Conservation (phyloP, 2,888 invertebrate species). For the Oxycera nigricornis region DNA sequence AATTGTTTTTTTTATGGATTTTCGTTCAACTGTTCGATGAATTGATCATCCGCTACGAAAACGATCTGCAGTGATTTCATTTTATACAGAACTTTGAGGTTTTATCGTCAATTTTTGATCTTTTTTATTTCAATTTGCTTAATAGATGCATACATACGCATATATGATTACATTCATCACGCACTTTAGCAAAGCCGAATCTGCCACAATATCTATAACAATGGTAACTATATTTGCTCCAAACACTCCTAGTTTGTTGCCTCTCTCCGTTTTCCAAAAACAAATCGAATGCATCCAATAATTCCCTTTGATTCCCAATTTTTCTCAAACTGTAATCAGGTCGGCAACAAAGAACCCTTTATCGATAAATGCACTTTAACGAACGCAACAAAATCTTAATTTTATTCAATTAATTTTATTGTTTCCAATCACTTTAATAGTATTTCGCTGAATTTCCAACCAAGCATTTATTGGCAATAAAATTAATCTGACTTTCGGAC, state of each 20-base stretch:
- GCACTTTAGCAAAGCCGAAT: no score
- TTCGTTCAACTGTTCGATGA: background rate
- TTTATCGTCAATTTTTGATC: no score
- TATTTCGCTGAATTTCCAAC: background rate
- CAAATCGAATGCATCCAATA: background rate
- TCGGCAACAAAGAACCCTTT: background rate
- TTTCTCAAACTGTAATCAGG: background rate
- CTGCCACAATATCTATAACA: background rate
- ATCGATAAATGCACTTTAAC: background rate
- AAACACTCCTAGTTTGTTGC: no score
- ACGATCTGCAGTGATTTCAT: background rate
- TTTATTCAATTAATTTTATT: background rate
- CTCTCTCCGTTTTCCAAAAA: background rate
- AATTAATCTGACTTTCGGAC: background rate
- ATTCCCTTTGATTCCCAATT: background rate
- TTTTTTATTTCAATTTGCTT: no score
- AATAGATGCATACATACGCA: background rate
- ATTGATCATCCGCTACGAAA: no score
- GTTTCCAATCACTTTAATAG: background rate
- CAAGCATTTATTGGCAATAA: conserved; percentile 4
- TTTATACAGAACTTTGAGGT: no score
- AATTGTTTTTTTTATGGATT: background rate
- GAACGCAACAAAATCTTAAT: background rate
- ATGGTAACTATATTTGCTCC: no score
- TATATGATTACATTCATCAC: background rate